These are phyloP conservation scores for Dreissena polymorpha DNA, from an alignment of 1,140 invertebrate species.

Conservation along the genomic window DNA sequence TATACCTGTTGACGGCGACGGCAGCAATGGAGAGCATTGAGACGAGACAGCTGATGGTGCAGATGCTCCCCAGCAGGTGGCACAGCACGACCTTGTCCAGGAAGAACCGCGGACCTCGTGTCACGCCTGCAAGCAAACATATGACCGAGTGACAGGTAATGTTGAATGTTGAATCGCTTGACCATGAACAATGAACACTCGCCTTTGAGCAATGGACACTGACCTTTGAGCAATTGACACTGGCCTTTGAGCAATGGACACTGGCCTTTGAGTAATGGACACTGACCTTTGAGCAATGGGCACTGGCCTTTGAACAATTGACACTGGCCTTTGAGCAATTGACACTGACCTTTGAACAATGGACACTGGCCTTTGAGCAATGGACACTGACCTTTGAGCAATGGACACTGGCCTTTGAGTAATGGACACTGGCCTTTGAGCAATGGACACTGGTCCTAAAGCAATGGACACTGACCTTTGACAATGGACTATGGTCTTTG, in stretches of 20 bases:
- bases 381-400: background rate
- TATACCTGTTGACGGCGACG: slow-evolving; percentile 47
- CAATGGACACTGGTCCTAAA: background rate
- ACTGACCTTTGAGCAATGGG: background rate
- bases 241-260: background rate
- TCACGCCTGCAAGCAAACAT: slow-evolving; percentile 32
- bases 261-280: background rate
- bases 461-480: background rate
- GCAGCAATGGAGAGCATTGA: slow-evolving; percentile 49
- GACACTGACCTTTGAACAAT: background rate
- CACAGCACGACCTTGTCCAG: slow-evolving; percentile 40
- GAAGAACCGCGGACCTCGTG: slow-evolving; percentile 30
- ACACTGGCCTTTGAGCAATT: background rate
- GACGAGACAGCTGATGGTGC: slow-evolving; percentile 48
- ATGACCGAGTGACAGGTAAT: background rate
- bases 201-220: background rate
- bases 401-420: background rate
- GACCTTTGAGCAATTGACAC: background rate
- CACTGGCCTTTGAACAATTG: background rate
- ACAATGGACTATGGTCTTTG: background rate
- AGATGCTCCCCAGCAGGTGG: slow-evolving; percentile 41
- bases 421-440: background rate
- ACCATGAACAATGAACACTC: background rate
- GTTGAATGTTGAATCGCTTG: no score
- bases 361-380: no score